Evolutionary conservation across 2,113 vertebrate genomes (phyloP).

Genomic region (Polyodon spathula): DNA sequence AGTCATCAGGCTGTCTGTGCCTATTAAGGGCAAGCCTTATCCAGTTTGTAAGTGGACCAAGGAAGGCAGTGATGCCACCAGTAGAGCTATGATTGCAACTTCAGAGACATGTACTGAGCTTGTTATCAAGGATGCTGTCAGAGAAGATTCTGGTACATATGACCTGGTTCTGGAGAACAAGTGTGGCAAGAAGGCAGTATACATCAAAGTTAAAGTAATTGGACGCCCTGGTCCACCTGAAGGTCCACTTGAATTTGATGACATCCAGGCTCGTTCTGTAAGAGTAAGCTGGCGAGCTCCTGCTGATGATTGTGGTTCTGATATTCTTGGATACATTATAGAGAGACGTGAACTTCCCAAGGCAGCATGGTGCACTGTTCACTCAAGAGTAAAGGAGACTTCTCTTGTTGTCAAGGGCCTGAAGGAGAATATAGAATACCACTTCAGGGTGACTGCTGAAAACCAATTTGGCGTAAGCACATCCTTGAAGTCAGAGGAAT

Average conservation of each 20-base stretch:
- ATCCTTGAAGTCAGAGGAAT: constrained; percentile 83
- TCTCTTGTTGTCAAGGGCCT: constrained; percentile 85
- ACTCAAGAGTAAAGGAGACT: constrained; percentile 82
- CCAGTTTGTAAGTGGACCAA: constrained; percentile 91
- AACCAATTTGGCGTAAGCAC: constrained; percentile 86
- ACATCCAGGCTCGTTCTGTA: constrained; percentile 84
- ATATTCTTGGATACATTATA: constrained; percentile 85
- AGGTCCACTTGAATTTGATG: constrained; percentile 82
- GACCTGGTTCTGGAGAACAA: constrained; percentile 83
- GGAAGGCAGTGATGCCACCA: constrained; percentile 68
- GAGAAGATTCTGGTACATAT: constrained; percentile 82
- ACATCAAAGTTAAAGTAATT: constrained; percentile 93
- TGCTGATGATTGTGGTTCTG: constrained; percentile 77
- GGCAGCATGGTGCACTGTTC: constrained; percentile 92
- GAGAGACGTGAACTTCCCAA: constrained; percentile 85
- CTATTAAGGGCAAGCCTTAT: constrained; percentile 90
- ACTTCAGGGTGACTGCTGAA: constrained; percentile 92
- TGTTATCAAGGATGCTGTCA: constrained; percentile 86
- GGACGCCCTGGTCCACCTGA: constrained; percentile 79
- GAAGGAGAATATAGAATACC: constrained; percentile 85
- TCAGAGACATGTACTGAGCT: constrained; percentile 82
- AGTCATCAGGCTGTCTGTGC: constrained; percentile 82
- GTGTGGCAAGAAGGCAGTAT: constrained; percentile 83
- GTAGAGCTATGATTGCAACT: constrained; percentile 81
- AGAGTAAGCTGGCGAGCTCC: constrained; percentile 85